Percentiles rank a stretch among this genome's conserved stretches.
phyloP scores from a whole-genome alignment of 2,113 vertebrate species.

The Rhinichthys klamathensis region DNA sequence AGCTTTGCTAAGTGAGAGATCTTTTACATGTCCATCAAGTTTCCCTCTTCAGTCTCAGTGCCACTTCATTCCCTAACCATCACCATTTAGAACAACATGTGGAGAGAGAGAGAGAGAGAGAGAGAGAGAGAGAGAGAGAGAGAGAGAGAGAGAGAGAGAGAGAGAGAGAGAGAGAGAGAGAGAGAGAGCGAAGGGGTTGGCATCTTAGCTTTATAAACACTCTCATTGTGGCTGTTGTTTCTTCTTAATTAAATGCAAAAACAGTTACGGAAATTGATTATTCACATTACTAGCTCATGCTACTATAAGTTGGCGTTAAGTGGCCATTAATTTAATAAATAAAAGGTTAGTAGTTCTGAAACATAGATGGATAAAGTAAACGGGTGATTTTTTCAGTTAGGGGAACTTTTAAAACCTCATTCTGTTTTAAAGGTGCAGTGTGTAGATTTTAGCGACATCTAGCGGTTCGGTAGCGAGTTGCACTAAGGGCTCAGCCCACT shows the following conservation, averaged over 20 bases:
- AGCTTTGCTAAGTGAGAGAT: conserved; percentile 56
- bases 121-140: conserved; percentile 20
- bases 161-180: conserved; percentile 13
- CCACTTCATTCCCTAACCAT: conserved; percentile 31
- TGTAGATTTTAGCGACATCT: no score
- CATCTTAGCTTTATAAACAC: neutral
- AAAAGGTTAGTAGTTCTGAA: neutral
- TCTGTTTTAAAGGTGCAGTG: neutral
- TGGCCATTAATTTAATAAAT: neutral
- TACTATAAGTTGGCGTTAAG: neutral
- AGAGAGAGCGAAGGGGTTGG: neutral
- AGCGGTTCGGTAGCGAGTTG: no score
- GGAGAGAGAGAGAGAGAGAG: conserved; percentile 14
- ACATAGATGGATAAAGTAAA: neutral
- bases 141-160: conserved; percentile 18
- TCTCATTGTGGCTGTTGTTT: neutral
- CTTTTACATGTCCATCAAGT: conserved; percentile 56
- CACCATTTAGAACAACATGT: neutral
- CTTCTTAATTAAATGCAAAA: neutral
- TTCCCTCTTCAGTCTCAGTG: conserved; percentile 40
- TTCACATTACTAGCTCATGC: neutral
- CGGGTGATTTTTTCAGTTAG: neutral
- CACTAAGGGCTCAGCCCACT: no score
- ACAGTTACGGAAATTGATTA: neutral
- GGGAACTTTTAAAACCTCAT: neutral